Percentiles rank a stretch among this genome's conserved stretches.
Evolutionary conservation across 2,797 vertebrate species (phyloP).

Genomic region (Sciurus carolinensis): DNA sequence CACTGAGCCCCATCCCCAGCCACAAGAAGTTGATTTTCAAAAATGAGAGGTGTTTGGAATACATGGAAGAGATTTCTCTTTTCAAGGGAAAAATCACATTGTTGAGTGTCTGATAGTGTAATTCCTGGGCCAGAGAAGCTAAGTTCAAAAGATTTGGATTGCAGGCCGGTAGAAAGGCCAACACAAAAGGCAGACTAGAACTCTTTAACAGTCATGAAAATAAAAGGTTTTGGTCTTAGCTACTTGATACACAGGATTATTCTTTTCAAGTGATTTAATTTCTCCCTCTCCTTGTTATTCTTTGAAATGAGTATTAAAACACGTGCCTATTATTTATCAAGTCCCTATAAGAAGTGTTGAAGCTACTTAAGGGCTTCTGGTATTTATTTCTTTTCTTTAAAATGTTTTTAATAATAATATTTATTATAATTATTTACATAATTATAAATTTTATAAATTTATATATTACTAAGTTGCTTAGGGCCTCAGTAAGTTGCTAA

Average conservation of each 20-base stretch:
- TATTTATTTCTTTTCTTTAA: neutral
- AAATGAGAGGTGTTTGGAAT: neutral
- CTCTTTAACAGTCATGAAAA: neutral
- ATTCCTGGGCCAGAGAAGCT: neutral
- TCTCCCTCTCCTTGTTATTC: neutral
- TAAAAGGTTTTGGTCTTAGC: neutral
- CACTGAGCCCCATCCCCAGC: too few relatives aligned
- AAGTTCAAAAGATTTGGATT: neutral
- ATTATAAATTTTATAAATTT: too few relatives aligned
- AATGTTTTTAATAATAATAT: too few relatives aligned
- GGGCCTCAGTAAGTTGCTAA: too few relatives aligned
- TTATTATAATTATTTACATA: too few relatives aligned
- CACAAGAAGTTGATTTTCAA: conserved; percentile 36
- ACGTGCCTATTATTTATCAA: neutral
- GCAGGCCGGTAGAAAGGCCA: neutral
- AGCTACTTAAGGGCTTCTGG: neutral
- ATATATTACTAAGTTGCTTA: too few relatives aligned
- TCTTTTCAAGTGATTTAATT: neutral
- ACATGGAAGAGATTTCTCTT: neutral
- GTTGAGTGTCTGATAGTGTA: neutral
- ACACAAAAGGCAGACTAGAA: neutral
- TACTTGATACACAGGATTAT: neutral
- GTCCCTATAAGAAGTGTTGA: neutral
- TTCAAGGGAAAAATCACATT: neutral
- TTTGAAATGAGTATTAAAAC: conserved; percentile 29